phyloP scores from a whole-genome alignment of 2,113 vertebrate species.

The Oriolus oriolus region DNA sequence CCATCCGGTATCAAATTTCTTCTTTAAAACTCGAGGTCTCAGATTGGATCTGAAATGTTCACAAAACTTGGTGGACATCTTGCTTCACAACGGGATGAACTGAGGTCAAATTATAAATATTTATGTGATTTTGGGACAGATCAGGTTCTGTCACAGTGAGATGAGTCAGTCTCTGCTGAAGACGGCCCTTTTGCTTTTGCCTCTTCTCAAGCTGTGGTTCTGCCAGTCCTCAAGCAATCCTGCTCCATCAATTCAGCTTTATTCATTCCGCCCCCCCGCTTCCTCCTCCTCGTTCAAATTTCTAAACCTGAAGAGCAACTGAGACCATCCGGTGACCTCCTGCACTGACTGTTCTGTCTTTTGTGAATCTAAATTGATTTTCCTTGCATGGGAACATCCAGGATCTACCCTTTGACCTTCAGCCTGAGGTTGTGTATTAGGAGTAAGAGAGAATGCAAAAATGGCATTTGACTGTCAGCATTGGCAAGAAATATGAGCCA shows the following conservation, averaged over 20 bases:
- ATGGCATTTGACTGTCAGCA: background rate
- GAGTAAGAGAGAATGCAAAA: conserved; percentile 21
- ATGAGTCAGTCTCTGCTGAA: background rate
- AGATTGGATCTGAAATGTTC: background rate
- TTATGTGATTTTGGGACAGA: background rate
- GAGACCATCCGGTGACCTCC: conserved; percentile 10
- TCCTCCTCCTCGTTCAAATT: background rate
- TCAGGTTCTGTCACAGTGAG: background rate
- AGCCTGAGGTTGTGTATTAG: background rate
- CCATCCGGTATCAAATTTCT: background rate
- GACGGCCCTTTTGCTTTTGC: background rate
- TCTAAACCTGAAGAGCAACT: background rate
- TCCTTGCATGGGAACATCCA: conserved; percentile 40
- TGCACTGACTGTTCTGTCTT: background rate
- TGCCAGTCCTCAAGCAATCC: background rate
- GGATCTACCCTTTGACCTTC: conserved; percentile 53
- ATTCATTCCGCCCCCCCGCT: background rate
- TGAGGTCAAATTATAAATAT: background rate
- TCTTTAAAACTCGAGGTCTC: background rate
- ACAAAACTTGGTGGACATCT: background rate
- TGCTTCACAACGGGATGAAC: background rate
- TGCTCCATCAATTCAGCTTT: background rate
- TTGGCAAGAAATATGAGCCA: conserved; percentile 31
- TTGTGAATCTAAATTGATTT: conserved; percentile 49
- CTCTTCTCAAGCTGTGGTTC: background rate